These are phyloP conservation scores for Sinella curviseta DNA, from an alignment of 1,140 invertebrate genomes.

Conservation along the genomic window DNA sequence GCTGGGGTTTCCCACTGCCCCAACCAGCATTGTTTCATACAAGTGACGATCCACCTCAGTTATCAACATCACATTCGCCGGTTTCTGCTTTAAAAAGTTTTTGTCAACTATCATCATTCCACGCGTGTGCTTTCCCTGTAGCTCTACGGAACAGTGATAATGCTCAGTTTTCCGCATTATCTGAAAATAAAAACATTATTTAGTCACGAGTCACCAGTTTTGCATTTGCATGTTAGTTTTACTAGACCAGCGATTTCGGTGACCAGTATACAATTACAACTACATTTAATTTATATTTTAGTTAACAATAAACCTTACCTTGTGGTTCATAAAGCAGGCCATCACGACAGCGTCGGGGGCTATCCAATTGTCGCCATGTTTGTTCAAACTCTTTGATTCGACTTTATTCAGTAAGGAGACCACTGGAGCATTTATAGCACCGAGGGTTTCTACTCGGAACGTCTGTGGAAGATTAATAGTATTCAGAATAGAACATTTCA, in stretches of 20 bases:
- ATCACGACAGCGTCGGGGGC: slow-evolving; percentile 63
- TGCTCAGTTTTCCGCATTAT: slow-evolving; percentile 52
- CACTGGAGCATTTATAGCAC: slow-evolving; percentile 53
- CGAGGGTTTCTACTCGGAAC: slow-evolving; percentile 60
- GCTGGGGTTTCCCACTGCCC: slow-evolving; percentile 27
- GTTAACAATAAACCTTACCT: slow-evolving; percentile 9
- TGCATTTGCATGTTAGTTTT: neutral
- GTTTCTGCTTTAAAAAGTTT: slow-evolving; percentile 24
- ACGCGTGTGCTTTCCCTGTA: slow-evolving; percentile 60
- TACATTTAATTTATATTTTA: neutral
- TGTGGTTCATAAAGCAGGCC: slow-evolving; percentile 55
- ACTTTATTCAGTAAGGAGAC: slow-evolving; percentile 60
- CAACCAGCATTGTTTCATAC: slow-evolving; percentile 56
- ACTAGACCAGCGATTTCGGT: too few relatives aligned
- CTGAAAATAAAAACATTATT: neutral
- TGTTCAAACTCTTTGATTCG: slow-evolving; percentile 56
- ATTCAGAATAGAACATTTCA: neutral
- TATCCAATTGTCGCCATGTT: slow-evolving; percentile 54
- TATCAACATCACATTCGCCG: slow-evolving; percentile 60
- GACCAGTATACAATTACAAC: too few relatives aligned
- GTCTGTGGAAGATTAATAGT: slow-evolving; percentile 53
- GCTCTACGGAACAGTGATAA: slow-evolving; percentile 61
- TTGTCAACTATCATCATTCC: slow-evolving; percentile 65
- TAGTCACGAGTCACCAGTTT: neutral
- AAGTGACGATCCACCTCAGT: slow-evolving; percentile 57